Conservation (phyloP, 1,140 invertebrate species). For the Leguminivora glycinivorella region DNA sequence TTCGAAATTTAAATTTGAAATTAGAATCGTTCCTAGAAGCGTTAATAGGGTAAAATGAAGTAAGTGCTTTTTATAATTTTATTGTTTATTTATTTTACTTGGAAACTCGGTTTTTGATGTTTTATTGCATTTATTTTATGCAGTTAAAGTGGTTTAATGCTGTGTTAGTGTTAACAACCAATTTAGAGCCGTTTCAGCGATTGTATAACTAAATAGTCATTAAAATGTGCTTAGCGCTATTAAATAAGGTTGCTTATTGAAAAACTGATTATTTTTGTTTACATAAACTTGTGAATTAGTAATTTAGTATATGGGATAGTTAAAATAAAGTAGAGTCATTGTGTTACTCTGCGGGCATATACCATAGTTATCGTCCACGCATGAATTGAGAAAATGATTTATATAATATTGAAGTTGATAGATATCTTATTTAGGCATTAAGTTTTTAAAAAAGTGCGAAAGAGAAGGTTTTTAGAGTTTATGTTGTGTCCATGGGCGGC, state of each 20-base stretch:
- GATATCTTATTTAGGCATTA: no score
- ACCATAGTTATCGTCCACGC: no score
- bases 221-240: not conserved
- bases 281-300: no score
- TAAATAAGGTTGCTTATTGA: not conserved
- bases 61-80: slow-evolving; percentile 25
- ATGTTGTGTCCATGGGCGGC: no score
- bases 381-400: no score
- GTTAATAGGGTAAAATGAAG: slow-evolving; percentile 28
- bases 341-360: no score
- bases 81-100: slow-evolving; percentile 28
- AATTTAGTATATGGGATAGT: not conserved
- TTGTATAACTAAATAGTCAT: not conserved
- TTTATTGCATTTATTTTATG: slow-evolving; percentile 24
- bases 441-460: no score
- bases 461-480: no score
- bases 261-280: not conserved
- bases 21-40: slow-evolving; percentile 25
- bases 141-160: slow-evolving; percentile 18
- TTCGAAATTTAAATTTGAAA: slow-evolving; percentile 28
- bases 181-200: not conserved
- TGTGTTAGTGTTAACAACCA: slow-evolving; percentile 11
- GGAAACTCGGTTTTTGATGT: slow-evolving; percentile 13
- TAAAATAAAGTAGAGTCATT: not conserved
- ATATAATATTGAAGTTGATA: no score